Percentiles rank a stretch among this genome's conserved stretches.
These are phyloP conservation scores for Anticlea derivata DNA, from an alignment of 2,888 invertebrate genomes.

Conservation along the genomic window DNA sequence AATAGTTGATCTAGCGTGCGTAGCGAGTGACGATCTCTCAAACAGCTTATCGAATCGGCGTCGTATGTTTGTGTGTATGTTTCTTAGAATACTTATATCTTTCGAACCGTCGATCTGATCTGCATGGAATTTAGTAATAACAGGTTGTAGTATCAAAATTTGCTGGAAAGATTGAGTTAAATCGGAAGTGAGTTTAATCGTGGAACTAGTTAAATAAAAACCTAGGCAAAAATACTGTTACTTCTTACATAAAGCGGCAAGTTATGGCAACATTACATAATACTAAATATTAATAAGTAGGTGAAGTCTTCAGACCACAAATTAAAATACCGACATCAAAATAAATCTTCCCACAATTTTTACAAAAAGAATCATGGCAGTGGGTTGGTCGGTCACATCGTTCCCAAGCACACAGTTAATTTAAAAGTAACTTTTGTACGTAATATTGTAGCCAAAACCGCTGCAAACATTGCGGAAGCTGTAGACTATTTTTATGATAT, in stretches of 20 bases:
- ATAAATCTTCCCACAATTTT: slow-evolving; percentile 29
- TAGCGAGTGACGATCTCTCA: too few relatives aligned
- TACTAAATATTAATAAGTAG: slow-evolving; percentile 2
- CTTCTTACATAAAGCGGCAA: slow-evolving; percentile 1
- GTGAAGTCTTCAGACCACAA: slow-evolving; percentile 2
- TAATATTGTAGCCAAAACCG: slow-evolving; percentile 41
- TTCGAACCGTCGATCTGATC: too few relatives aligned
- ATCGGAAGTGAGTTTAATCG: too few relatives aligned
- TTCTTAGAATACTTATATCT: too few relatives aligned
- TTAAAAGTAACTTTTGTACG: slow-evolving; percentile 24
- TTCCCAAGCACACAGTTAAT: slow-evolving; percentile 31
- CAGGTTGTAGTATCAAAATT: too few relatives aligned
- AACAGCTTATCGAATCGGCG: too few relatives aligned
- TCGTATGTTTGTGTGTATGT: too few relatives aligned
- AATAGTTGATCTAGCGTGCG: too few relatives aligned
- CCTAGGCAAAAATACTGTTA: background rate
- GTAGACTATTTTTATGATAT: background rate
- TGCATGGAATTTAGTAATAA: too few relatives aligned
- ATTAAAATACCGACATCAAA: slow-evolving; percentile 16
- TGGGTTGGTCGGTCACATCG: slow-evolving; percentile 34
- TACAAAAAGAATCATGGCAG: slow-evolving; percentile 26
- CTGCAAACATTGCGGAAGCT: slow-evolving; percentile 33
- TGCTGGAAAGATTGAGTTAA: too few relatives aligned
- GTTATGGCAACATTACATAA: slow-evolving; percentile 11
- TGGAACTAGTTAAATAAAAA: too few relatives aligned